phyloP scores from a whole-genome alignment of 2,888 invertebrate genomes.

The Dryobota labecula region DNA sequence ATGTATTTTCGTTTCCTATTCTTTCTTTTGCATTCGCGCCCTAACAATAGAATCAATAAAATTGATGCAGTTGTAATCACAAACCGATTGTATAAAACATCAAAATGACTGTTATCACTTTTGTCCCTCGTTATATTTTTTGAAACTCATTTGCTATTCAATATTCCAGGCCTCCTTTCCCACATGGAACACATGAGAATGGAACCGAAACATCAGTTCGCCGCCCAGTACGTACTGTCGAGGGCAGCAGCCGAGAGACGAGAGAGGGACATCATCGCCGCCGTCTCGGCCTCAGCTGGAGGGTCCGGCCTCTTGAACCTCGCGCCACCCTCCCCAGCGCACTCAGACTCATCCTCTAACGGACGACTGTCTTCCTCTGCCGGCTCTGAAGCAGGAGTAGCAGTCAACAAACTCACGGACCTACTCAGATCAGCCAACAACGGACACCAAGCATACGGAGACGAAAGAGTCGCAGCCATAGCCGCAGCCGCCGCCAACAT shows the following conservation, averaged over 20 bases:
- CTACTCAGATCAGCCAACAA: constrained; percentile 92
- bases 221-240: constrained; percentile 97
- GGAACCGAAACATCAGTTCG: constrained; percentile 99
- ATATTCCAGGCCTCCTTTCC: constrained; percentile 94
- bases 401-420: constrained; percentile 91
- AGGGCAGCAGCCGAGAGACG: constrained; percentile 97
- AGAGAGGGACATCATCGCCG: constrained; percentile 95
- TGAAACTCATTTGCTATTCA: constrained; percentile 11
- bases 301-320: constrained; percentile 92
- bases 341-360: constrained; percentile 96
- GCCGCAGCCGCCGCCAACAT: constrained; percentile 92
- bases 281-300: constrained; percentile 92
- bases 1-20: constrained; percentile 12
- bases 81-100: no score
- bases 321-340: constrained; percentile 96
- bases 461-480: constrained; percentile 93
- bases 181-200: constrained; percentile 99
- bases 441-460: constrained; percentile 92
- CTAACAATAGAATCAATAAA: constrained; percentile 1
- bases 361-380: constrained; percentile 95
- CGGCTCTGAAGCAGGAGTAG: constrained; percentile 93
- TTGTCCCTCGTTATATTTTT: not conserved
- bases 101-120: no score
- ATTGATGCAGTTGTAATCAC: not conserved
- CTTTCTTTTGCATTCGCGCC: not conserved